Evolutionary conservation across 2,797 vertebrate genomes (phyloP), one percentile per base, ranked within the genome.

Genomic region (Acridotheres tristis): DNA sequence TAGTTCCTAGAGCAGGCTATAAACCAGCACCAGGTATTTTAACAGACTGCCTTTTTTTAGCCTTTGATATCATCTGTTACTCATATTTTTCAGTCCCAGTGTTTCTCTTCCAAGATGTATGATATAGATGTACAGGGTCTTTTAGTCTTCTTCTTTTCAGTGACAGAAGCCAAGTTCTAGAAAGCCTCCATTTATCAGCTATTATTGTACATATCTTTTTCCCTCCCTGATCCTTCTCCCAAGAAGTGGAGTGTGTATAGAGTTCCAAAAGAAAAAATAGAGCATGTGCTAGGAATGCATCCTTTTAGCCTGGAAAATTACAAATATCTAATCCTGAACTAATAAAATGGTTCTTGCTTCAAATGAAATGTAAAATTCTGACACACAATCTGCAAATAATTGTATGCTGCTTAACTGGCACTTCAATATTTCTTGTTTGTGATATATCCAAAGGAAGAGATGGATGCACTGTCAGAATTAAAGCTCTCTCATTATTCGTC

Each of bases 401-500:
- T 84, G 23, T 81, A 54, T 57, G 27, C 32, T 73, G 58, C 45
- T 79, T 88, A 89, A 81, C 69, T 88, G 88, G n/a, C 73, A 78
- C 32, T 88, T 95, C 19, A 63, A 71, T 89, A 71, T 51, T 78
- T 94, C 93, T 93, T 38, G 47, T 88, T 76, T 73, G 42, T 67
- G 76, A 79, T 89, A 53, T 54, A 85, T 65, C 67, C 4, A 29
- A 93, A 91, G 67, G 63, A 93, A 88, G 76, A 95, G 85, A 95
- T 89, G 66, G 80, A 95, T 91, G 62, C 55, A 36, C 48, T 94
- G 89, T 77, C 91, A 94, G 67, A 96, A 95, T 40, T 79, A 81
- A 85, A 91, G 48, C 51, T 63, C 51, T 54, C 51, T 94, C 59
- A 32, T 75, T 62, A 61, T 69, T 88, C 67, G 76, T 51, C 59